Evolutionary conservation across 2,888 invertebrate genomes (phyloP).

Genomic region (Orthosia incerta): DNA sequence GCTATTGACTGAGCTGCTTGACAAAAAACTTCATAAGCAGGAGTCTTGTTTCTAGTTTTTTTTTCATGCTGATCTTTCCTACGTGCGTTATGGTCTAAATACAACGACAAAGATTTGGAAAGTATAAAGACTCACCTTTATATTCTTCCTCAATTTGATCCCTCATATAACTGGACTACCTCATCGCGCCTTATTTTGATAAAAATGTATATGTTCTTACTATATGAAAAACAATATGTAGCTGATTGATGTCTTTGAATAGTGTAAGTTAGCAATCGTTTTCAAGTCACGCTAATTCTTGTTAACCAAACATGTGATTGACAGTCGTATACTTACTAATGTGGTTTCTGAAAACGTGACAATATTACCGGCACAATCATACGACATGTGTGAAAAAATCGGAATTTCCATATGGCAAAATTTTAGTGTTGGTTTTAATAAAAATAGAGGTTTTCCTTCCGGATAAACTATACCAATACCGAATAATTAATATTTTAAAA

Average conservation of each 20-base stretch:
- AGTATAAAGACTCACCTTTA: too few species aligned
- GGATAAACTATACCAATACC: conserved; percentile 3
- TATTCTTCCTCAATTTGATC: too few species aligned
- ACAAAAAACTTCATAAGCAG: too few species aligned
- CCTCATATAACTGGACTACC: too few species aligned
- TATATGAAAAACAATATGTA: too few species aligned
- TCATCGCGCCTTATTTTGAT: too few species aligned
- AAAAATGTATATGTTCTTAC: too few species aligned
- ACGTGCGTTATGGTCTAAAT: too few species aligned
- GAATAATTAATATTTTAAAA: conserved; percentile 17
- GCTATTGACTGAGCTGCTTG: too few species aligned
- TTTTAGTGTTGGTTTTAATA: neutral
- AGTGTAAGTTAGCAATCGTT: neutral
- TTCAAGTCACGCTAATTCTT: neutral
- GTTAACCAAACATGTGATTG: conserved; percentile 4
- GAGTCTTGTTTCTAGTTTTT: neutral
- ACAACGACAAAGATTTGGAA: too few species aligned
- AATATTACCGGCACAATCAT: conserved; percentile 20
- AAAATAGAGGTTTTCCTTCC: conserved; percentile 44
- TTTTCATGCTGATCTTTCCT: neutral
- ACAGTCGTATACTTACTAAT: conserved; percentile 22
- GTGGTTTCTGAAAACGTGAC: conserved; percentile 13
- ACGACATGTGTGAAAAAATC: conserved; percentile 2
- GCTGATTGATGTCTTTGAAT: neutral
- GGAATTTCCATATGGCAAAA: conserved; percentile 39